A percentile compares a stretch with the other conserved stretches of the same genome.
Conservation (phyloP, 1,140 invertebrate species). For the Leucophenga varia region DNA sequence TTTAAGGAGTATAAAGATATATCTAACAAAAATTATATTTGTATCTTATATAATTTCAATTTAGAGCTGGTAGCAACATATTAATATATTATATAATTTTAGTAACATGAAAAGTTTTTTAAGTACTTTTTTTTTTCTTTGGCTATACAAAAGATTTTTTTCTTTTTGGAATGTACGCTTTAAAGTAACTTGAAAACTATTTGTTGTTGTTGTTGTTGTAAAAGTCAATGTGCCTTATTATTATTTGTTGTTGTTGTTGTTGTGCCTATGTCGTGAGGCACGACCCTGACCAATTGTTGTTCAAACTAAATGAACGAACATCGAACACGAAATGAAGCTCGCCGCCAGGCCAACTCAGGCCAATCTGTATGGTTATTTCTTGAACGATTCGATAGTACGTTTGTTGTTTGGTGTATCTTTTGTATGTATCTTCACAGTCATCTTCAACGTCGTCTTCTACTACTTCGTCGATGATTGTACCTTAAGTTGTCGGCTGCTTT, state of each 20-base stretch:
- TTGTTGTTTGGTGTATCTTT: conserved; percentile 13
- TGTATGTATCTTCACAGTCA: conserved; percentile 8
- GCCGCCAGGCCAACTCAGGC: too few relatives aligned
- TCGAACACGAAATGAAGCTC: conserved; percentile 47
- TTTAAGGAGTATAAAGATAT: too few relatives aligned
- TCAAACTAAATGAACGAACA: conserved; percentile 48
- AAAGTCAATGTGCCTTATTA: too few relatives aligned
- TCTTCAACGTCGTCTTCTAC: neutral
- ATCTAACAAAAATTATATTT: too few relatives aligned
- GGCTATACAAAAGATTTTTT: too few relatives aligned
- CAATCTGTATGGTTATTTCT: conserved; percentile 1
- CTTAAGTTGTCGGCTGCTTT: conserved; percentile 28
- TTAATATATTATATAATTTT: too few relatives aligned
- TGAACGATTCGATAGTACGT: conserved; percentile 9
- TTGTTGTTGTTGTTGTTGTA: conserved; percentile 9
- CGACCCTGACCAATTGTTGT: conserved; percentile 51
- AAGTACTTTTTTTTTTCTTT: too few relatives aligned
- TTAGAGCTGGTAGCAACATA: too few relatives aligned
- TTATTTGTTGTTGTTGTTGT: conserved; percentile 19
- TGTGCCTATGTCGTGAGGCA: conserved; percentile 35
- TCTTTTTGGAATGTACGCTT: too few relatives aligned
- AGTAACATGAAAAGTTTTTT: too few relatives aligned
- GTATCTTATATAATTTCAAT: too few relatives aligned
- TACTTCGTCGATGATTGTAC: conserved; percentile 10
- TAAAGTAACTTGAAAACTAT: too few relatives aligned